Evolutionary conservation across 2,888 invertebrate species (phyloP).

Genomic region (Choristoneura rosaceana): DNA sequence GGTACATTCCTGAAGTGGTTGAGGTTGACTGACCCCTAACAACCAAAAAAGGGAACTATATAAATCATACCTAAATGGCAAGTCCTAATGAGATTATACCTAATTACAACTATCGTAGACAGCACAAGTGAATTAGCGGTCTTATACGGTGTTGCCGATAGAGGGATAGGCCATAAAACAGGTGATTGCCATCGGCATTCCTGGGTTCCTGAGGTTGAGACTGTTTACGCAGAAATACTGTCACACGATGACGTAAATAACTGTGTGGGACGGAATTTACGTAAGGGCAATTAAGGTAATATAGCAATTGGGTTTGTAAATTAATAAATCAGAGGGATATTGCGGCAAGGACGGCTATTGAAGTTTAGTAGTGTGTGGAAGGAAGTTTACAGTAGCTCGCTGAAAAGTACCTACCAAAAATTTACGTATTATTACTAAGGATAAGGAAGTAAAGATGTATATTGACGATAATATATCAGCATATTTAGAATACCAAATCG

Average conservation of each 20-base stretch:
- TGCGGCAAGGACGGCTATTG: background rate
- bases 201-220: slow-evolving; percentile 51
- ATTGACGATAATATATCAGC: too few species aligned
- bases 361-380: background rate
- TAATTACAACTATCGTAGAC: slow-evolving; percentile 26
- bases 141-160: slow-evolving; percentile 44
- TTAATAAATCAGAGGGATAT: background rate
- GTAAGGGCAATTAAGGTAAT: slow-evolving; percentile 32
- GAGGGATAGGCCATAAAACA: slow-evolving; percentile 55
- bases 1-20: background rate
- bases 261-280: slow-evolving; percentile 31
- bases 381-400: background rate
- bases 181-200: slow-evolving; percentile 65
- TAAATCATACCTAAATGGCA: slow-evolving; percentile 37
- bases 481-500: too few species aligned
- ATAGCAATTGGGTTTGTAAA: slow-evolving; percentile 5
- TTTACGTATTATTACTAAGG: too few species aligned
- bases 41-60: slow-evolving; percentile 14
- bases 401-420: too few species aligned
- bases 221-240: slow-evolving; percentile 67
- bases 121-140: slow-evolving; percentile 17
- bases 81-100: slow-evolving; percentile 26
- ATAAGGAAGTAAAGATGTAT: too few species aligned
- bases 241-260: slow-evolving; percentile 50
- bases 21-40: slow-evolving; percentile 9